Base-by-base conservation (phyloP, 2,797 vertebrate species). In the Poeciliopsis turneri region DNA sequence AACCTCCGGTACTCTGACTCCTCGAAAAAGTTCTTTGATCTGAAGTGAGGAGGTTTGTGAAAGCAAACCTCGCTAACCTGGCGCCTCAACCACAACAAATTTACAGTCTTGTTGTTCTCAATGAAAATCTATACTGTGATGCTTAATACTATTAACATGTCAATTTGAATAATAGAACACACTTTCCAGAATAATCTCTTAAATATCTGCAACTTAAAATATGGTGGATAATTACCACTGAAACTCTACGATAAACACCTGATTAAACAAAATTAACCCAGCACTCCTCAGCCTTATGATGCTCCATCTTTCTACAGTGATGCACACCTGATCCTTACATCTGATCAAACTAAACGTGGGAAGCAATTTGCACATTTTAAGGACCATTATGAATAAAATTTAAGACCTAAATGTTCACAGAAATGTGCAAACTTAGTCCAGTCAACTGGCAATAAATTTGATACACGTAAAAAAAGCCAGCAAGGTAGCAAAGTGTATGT, bases 11-110 rank as follows among this genome's bases (percentile, higher is more conserved):
- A 4, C 76, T 76, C 75, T 76, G 83, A 86, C 86, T 83, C 73
- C 80, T 33, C 36, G 55, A 59, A 78, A 68, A 86, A 80, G 74
- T 78, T 15, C 74, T 89, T 90, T 90, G 86, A 90, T 90, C 75
- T 84, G 78, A 83, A 87, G 55, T 89, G 77, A 83, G 86, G 82
- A 57, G 66, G 15, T 70, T 77, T 82, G 88, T 72, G 84, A 86
- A 91, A 89, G 87, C 77, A 18, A 47, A 74, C 45, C 59, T 47
- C 61, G 3, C 57, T 8, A 10, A 85, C 86, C 82, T 86, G 76
- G 61, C 64, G 73, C 77, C 80, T 36, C 46, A 33, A 36, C 45
- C 71, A 36, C 10, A 25, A 41, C 18, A 70, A 55, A 49, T 28
- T 70, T 10, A 41, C 64, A 25, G 8, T 68, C 18, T 68, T 68